These are phyloP conservation scores for Eupithecia centaureata DNA, from an alignment of 2,888 invertebrate genomes.

Conservation along the genomic window DNA sequence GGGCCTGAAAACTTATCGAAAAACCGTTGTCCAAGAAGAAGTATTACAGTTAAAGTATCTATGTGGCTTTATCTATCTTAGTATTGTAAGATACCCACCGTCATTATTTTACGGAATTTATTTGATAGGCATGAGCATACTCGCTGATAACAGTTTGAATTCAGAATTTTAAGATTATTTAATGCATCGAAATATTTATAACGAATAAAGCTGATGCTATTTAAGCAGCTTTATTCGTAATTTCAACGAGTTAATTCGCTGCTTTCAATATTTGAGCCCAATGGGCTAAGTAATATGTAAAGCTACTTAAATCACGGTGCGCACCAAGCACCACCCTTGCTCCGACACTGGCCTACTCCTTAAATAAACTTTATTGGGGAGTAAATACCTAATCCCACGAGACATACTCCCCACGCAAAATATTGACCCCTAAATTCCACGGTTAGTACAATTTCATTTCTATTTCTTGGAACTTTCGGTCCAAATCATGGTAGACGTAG, in stretches of 20 bases:
- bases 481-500: not conserved
- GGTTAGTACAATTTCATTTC: not conserved
- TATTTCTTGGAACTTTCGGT: slow-evolving; percentile 6
- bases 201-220: too few species aligned
- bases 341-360: slow-evolving; percentile 14
- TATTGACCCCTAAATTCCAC: slow-evolving; percentile 22
- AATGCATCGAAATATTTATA: too few species aligned
- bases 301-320: not conserved
- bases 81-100: too few species aligned
- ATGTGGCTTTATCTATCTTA: too few species aligned
- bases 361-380: slow-evolving; percentile 40
- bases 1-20: too few species aligned
- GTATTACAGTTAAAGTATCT: too few species aligned
- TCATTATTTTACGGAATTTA: too few species aligned
- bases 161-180: too few species aligned
- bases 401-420: slow-evolving; percentile 32
- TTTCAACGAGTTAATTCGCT: not conserved
- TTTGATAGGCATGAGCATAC: too few species aligned
- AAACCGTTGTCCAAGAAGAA: too few species aligned
- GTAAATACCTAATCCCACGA: slow-evolving; percentile 45
- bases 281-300: not conserved
- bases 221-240: not conserved
- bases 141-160: too few species aligned
- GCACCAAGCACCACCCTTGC: not conserved
- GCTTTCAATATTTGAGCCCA: not conserved